Evolutionary conservation across 1,140 invertebrate genomes (phyloP), one percentile per base, ranked within the genome.

Genomic region (Zaprionus capensis): DNA sequence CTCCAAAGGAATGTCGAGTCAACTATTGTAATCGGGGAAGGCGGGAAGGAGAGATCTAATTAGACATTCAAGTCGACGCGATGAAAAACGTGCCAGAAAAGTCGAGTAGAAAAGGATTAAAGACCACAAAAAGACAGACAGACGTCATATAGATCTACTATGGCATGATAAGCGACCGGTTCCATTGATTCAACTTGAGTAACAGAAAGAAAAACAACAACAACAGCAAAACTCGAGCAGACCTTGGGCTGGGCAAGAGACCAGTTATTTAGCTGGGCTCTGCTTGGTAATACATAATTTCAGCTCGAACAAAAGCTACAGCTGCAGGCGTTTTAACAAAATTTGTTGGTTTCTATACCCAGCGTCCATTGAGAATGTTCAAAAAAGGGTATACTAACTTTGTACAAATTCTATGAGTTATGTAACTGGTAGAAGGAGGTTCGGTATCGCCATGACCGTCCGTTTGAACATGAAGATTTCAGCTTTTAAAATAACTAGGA

Each of bases 161-260:
- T 24, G 53, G 22, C 9, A 58, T 61, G 81, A 87, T 88, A 88
- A 77, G 75, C 63, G 77, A 90, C 84, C 84, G 85, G 84, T 88
- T 83, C 38, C 38, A 26, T 20, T 44, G 51, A 51, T 22, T 49
- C 56, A 22, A 62, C n/a, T 46, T 9, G 41, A 34, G 57, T 73
- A 67, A 79, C 78, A 65, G 57, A 69, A 81, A 81, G 6, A 7
- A 28, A 28, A 28, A 28, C 5, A 28, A 28, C 24, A 31, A 31
- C 28, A 78, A 75, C 51, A 70, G 34, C 41, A 22, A 65, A 87
- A 68, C 64, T 78, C 36, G 68, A 78, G 71, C 69, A 70, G 78
- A 72, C 69, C 63, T 67, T 73, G 68, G 44, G 53, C 77, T 59
- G 70, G 77, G 56, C 68, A 77, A 38, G 51, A 67, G 73, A n/a